Conservation (phyloP, 1,140 invertebrate species). For the Cyrtorhinus lividipennis region DNA sequence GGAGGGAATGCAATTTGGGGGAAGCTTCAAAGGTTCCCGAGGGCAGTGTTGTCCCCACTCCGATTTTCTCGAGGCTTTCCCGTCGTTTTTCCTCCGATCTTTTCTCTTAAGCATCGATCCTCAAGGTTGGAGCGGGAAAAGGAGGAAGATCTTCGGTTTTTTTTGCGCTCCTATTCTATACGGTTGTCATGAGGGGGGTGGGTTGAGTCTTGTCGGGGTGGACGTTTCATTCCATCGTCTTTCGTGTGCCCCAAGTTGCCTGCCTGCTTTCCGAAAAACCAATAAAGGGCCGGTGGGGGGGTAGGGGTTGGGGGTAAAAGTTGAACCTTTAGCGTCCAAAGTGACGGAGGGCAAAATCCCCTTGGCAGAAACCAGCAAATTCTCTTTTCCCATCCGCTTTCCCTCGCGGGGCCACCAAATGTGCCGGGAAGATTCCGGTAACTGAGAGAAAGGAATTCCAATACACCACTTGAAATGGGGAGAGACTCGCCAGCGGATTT, state of each 20-base stretch:
- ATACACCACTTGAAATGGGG: too few relatives aligned
- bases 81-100: not conserved
- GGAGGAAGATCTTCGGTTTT: not conserved
- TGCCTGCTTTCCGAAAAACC: not conserved
- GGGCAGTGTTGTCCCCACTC: constrained; percentile 1
- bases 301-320: not conserved
- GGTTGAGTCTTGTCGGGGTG: too few relatives aligned
- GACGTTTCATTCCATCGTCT: not conserved
- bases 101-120: constrained; percentile 13
- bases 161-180: not conserved
- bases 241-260: not conserved
- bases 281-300: not conserved
- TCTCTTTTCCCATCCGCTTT: too few relatives aligned
- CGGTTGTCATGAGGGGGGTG: not conserved
- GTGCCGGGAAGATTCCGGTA: too few relatives aligned
- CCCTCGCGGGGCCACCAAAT: not conserved
- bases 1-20: constrained; percentile 10
- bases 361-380: too few relatives aligned
- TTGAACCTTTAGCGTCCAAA: not conserved
- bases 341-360: too few relatives aligned
- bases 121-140: too few relatives aligned
- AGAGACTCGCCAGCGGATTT: too few relatives aligned
- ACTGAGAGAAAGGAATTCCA: too few relatives aligned
- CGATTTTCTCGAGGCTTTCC: not conserved
- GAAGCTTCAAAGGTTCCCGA: not conserved